A percentile compares a stretch with the other conserved stretches of the same genome.
Conservation (phyloP, 2,888 invertebrate genomes). For the Mimachlamys varia region DNA sequence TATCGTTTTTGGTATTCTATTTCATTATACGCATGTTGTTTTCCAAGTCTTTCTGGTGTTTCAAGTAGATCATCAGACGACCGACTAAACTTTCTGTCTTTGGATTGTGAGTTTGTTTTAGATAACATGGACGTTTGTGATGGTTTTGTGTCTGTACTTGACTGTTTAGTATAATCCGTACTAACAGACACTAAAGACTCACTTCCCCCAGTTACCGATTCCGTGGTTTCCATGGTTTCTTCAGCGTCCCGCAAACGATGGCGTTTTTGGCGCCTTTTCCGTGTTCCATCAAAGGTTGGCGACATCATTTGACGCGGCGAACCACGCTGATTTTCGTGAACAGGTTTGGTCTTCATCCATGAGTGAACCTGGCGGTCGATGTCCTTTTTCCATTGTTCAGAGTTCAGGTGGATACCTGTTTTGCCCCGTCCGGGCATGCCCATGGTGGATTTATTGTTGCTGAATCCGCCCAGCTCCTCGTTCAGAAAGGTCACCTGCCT, state of each 20-base stretch:
- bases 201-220: background rate
- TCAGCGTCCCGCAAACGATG: conserved; percentile 8
- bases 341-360: conserved; percentile 50
- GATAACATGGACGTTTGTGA: background rate
- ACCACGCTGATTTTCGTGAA: conserved; percentile 41
- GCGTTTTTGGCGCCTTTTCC: background rate
- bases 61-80: conserved; percentile 38
- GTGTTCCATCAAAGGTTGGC: background rate
- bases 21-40: conserved; percentile 63
- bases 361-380: conserved; percentile 50
- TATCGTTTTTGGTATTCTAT: conserved; percentile 67
- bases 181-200: background rate
- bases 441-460: background rate
- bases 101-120: background rate
- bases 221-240: background rate
- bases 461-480: background rate
- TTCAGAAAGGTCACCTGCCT: conserved; percentile 4
- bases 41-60: conserved; percentile 49
- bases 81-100: background rate
- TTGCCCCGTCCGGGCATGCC: background rate
- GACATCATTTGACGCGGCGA: conserved; percentile 37
- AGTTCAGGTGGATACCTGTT: background rate
- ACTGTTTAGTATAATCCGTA: background rate
- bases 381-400: conserved; percentile 44
- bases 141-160: background rate